Evolutionary conservation across 92 coral and sea anemone genomes (phyloP), one percentile per base, ranked within the genome.

Genomic region (Porites divaricata): DNA sequence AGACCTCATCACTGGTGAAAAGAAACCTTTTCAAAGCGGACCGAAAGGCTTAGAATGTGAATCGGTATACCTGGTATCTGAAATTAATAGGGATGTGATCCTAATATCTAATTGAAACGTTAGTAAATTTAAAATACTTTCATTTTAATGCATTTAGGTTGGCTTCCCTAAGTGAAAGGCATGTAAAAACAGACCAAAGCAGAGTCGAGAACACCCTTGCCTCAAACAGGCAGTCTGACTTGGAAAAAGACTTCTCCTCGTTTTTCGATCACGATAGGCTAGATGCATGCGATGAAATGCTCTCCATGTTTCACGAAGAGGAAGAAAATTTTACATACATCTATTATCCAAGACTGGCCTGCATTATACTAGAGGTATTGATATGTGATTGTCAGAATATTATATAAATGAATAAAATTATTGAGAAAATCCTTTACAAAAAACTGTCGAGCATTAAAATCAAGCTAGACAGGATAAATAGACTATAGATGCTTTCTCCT

Each of bases 131-230:
- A 26, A 1, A 26, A 25, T 1, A 26, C 35, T 26, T 26, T 26
- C 35, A 26, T 26, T 26, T 26, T 26, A 26, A 26, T 26, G 1
- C 2, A 1, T 26, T 26, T 26, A 26, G 35, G 35, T 28, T 70
- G 9, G 75, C 58, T 1, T 71, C 26, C 2, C 53, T 71, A 8
- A 71, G 83, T 22, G 83, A 78, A 22, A 78, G 50, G 24, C 11
- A 54, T 22, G 83, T 78, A 49, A 78, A 66, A 14, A 63, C 15
- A 65, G 83, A 78, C 20, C 83, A 78, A 63, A 48, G 62, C 8
- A 65, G 9, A 48, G 83, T 78, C 1, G 83, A 78, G 24, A 11
- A 78, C 52, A 51, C 59, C 4, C 72, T 78, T 17, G 56, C 50
- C 41, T 48, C 24, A 35, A 78, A 78, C 73, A 53, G 70, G n/a